These are phyloP conservation scores for Decapterus maruadsi DNA, from an alignment of 2,797 vertebrate species.

Conservation along the genomic window DNA sequence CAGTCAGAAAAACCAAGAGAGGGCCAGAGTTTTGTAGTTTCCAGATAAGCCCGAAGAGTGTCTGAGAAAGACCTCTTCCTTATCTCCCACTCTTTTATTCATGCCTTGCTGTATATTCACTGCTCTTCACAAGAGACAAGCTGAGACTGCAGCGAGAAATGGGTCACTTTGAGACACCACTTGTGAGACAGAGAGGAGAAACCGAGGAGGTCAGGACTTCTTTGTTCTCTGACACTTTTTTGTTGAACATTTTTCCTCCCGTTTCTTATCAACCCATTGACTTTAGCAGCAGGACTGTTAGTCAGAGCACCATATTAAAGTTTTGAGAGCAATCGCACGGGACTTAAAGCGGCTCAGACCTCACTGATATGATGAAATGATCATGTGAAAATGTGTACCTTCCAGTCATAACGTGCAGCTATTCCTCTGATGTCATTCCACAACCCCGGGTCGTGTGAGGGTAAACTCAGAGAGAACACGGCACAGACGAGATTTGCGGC, in stretches of 20 bases:
- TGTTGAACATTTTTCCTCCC: neutral
- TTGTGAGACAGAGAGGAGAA: constrained; percentile 51
- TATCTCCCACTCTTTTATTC: constrained; percentile 71
- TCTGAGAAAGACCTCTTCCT: constrained; percentile 58
- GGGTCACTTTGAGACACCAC: constrained; percentile 67
- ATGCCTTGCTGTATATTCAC: constrained; percentile 53
- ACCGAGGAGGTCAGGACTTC: constrained; percentile 42
- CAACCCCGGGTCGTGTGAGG: neutral
- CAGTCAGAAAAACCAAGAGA: constrained; percentile 35
- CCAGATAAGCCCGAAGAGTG: constrained; percentile 63
- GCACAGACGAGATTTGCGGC: neutral
- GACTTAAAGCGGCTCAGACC: neutral
- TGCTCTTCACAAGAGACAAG: constrained; percentile 57
- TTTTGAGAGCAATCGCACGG: neutral
- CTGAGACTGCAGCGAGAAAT: constrained; percentile 65
- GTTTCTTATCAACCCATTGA: constrained; percentile 23
- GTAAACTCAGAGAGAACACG: too few species aligned
- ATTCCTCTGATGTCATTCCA: neutral
- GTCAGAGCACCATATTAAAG: neutral
- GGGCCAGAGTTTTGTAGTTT: constrained; percentile 54
- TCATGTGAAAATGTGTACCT: neutral
- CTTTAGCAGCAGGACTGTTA: neutral
- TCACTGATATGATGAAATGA: constrained; percentile 1
- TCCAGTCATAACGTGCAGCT: neutral
- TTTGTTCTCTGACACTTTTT: constrained; percentile 15